Percentiles rank a stretch among this genome's conserved stretches.
Evolutionary conservation across 1,140 invertebrate species (phyloP).

Genomic region (Bombus turneri): DNA sequence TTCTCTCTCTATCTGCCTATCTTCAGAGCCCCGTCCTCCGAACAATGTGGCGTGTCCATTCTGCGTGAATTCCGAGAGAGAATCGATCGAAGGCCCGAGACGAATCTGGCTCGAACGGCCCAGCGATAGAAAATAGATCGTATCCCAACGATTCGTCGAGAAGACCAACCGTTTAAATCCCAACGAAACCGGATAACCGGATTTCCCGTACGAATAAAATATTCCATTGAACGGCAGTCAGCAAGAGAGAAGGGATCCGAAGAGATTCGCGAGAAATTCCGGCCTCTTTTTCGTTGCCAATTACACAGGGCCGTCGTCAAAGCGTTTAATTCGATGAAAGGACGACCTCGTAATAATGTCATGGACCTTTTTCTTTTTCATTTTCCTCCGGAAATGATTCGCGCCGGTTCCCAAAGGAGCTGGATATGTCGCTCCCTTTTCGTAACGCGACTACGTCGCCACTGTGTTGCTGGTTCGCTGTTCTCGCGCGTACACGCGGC

Average conservation of each 20-base stretch:
- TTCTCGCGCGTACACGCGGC: constrained; percentile 1
- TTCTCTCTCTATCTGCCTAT: neutral
- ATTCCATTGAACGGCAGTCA: neutral
- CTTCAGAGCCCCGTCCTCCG: neutral
- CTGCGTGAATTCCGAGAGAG: neutral
- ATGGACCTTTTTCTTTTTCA: constrained; percentile 12
- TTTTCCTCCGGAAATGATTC: constrained; percentile 40
- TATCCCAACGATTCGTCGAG: neutral
- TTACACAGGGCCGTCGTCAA: constrained; percentile 18
- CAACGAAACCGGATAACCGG: neutral
- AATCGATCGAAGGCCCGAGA: constrained; percentile 1
- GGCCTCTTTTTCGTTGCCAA: constrained; percentile 10
- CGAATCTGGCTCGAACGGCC: neutral
- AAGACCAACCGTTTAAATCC: constrained; percentile 10
- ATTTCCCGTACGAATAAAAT: constrained; percentile 24
- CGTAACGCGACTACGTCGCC: no score
- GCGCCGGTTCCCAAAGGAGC: constrained; percentile 22
- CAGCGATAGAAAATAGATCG: neutral
- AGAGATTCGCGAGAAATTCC: constrained; percentile 11
- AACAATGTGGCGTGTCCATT: constrained; percentile 16
- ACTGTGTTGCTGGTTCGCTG: neutral
- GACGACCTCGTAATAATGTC: constrained; percentile 16
- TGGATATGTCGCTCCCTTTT: constrained; percentile 36
- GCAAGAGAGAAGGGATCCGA: neutral
- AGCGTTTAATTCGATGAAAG: constrained; percentile 41